Conservation (phyloP, 2,113 vertebrate genomes). For the Stigmatopora nigra region DNA sequence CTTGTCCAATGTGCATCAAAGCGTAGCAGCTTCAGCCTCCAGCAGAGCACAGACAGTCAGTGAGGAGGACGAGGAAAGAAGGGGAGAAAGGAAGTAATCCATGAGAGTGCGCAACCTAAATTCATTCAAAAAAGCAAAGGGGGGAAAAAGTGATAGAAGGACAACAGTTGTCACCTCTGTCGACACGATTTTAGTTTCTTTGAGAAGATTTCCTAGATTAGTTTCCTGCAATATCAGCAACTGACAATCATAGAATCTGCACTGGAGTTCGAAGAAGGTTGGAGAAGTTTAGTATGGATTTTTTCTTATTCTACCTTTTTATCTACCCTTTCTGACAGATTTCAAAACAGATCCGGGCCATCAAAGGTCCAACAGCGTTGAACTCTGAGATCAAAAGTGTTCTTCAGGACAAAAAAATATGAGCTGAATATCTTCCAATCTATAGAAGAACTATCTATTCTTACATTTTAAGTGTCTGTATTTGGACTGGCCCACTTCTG, state of each 20-base stretch:
- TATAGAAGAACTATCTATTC: not conserved
- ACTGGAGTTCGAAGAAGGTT: not conserved
- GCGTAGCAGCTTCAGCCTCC: slow-evolving; percentile 48
- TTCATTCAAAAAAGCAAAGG: slow-evolving; percentile 19
- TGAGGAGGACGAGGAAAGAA: slow-evolving; percentile 3
- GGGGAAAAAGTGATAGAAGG: slow-evolving; percentile 47
- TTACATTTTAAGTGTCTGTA: not conserved
- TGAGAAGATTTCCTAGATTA: slow-evolving; percentile 30
- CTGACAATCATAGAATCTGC: slow-evolving; percentile 7
- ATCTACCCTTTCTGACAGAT: not conserved
- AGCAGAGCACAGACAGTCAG: slow-evolving; percentile 32
- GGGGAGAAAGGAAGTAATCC: slow-evolving; percentile 28
- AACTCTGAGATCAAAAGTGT: not conserved
- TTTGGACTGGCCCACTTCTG: not conserved
- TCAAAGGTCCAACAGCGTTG: not conserved
- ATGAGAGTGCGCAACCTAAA: slow-evolving; percentile 44
- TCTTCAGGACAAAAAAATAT: not conserved
- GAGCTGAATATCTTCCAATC: not conserved
- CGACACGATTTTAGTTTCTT: slow-evolving; percentile 13
- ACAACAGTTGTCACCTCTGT: slow-evolving; percentile 44
- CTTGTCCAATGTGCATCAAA: slow-evolving; percentile 53
- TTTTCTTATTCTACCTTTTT: not conserved
- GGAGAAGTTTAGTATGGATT: not conserved
- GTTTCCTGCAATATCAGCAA: slow-evolving; percentile 8
- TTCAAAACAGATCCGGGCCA: not conserved